Evolutionary conservation across 2,797 vertebrate species (phyloP), one percentile per base, ranked within the genome.

Genomic region (Scomberomorus guttatus): DNA sequence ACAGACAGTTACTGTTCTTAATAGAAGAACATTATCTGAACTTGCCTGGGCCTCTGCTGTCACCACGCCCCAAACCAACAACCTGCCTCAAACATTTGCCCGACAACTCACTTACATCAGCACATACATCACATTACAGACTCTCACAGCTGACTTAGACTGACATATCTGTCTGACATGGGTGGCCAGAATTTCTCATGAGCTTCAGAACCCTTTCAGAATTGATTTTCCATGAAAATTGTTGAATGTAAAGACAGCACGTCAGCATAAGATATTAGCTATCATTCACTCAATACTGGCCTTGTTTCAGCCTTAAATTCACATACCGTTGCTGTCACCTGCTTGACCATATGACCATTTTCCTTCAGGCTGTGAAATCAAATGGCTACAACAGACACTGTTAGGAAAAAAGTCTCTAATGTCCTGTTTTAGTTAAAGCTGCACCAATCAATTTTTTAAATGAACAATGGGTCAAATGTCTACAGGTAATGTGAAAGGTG

Each of bases 1-100:
- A 77, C 67, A 77, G 71, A 55, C 70, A 59, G 62, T 65, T 39
- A 60, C 82, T 72, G 74, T 62, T 78, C 59, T 60, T 67, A 42
- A 39, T 78, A n/a, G 75, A 77, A 74, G 46, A 52, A 15, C 61
- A 54, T 27, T 5, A 15, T 80, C 68, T 56, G 57, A 52, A 50
- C 20, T 1, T n/a, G 44, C 29, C 24, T 13, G 55, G 24, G 50
- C 20, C 63, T 20, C 34, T 20, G n/a, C 48, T 58, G 18, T 57
- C 54, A 39, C 39, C 56, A 39, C 9, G 3, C 64, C 70, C 56
- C 27, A 3, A 27, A 54, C 18, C 66, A 75, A 51, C 48, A 44
- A 54, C 51, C 55, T 55, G 52, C 39, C 32, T 66, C 51, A 15
- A 48, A 29, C 51, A 42, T 22, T 44, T 10, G 18, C 46, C 46